Percentiles rank a stretch among this genome's conserved stretches.
phyloP scores from a whole-genome alignment of 2,113 vertebrate species.

The Microtus ochrogaster region DNA sequence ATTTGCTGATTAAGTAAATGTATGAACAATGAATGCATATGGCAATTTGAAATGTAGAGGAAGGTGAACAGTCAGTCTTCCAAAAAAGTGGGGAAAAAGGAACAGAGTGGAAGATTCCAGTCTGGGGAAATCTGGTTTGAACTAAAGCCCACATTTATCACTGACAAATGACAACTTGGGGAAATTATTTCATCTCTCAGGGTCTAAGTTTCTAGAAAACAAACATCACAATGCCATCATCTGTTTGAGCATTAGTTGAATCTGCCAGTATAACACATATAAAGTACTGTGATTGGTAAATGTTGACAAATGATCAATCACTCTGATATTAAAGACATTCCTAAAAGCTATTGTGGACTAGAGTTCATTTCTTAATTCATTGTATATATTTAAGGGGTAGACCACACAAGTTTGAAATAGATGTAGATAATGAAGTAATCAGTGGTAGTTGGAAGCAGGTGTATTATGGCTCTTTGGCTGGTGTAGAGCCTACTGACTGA shows the following conservation, averaged over 20 bases:
- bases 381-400: neutral
- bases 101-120: neutral
- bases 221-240: neutral
- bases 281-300: neutral
- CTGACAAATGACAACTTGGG: neutral
- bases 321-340: neutral
- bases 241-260: neutral
- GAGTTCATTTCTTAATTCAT: neutral
- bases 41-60: neutral
- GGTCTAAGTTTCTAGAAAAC: constrained; percentile 19
- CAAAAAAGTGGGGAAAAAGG: neutral
- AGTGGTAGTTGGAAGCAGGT: neutral
- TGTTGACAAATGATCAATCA: neutral
- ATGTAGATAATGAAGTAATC: neutral
- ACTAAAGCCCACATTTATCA: neutral
- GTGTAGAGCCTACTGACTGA: neutral
- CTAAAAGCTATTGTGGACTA: neutral
- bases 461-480: neutral
- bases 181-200: neutral
- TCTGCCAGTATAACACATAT: neutral
- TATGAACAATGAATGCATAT: too few relatives aligned
- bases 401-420: neutral
- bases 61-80: neutral
- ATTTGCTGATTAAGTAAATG: constrained; percentile 18
- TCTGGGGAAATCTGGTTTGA: neutral